Evolutionary conservation across 53 echinoderm and acorn worm genomes (phyloP).

Genomic region (Holothuria leucospilota): DNA sequence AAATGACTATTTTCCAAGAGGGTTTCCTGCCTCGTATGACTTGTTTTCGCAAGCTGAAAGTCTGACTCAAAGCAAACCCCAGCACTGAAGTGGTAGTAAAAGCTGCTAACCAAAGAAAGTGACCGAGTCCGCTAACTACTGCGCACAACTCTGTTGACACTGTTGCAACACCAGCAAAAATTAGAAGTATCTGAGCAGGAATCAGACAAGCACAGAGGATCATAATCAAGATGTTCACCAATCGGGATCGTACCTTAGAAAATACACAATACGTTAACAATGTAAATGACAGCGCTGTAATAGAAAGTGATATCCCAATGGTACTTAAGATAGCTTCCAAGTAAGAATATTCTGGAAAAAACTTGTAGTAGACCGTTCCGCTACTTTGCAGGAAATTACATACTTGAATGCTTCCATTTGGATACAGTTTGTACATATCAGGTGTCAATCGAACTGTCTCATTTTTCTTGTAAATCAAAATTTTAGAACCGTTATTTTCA

Average conservation of each 20-base stretch:
- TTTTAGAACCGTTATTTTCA: conserved; percentile 3
- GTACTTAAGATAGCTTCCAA: conserved; percentile 9
- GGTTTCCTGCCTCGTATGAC: background rate
- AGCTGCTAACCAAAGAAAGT: conserved; percentile 29
- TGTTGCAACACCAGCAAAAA: background rate
- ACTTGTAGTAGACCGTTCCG: background rate
- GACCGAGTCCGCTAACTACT: conserved; percentile 5
- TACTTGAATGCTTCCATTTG: conserved; percentile 41
- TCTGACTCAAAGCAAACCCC: conserved; percentile 18
- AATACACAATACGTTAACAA: conserved; percentile 17
- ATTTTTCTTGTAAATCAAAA: conserved; percentile 12
- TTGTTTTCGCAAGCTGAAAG: conserved; percentile 6
- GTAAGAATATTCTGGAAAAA: conserved; percentile 13
- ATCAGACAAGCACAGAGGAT: background rate
- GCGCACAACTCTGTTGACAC: background rate
- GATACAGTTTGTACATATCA: conserved; percentile 18
- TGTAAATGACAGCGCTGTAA: background rate
- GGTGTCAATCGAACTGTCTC: background rate
- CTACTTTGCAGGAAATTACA: conserved; percentile 11
- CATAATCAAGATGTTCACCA: conserved; percentile 10
- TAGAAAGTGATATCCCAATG: conserved; percentile 9
- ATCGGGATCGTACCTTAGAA: background rate
- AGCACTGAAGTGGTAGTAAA: conserved; percentile 8
- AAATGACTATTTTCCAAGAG: background rate
- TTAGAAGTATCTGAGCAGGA: background rate